phyloP scores from a whole-genome alignment of 2,888 invertebrate genomes.

The Liodrosophila aerea region DNA sequence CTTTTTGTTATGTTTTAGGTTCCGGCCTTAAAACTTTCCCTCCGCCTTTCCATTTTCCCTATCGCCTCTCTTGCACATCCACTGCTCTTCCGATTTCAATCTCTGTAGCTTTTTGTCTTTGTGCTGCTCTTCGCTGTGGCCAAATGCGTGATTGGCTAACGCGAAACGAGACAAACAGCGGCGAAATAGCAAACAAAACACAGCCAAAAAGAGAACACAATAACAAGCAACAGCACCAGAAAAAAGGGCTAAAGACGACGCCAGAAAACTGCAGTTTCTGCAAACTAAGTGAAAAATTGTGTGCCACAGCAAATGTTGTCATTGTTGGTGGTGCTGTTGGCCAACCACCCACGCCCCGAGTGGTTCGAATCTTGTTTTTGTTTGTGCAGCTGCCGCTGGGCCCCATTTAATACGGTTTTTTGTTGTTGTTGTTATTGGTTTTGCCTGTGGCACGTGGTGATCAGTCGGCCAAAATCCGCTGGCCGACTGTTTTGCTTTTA shows the following conservation, averaged over 20 bases:
- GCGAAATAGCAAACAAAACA: constrained; percentile 36
- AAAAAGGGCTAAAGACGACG: constrained; percentile 25
- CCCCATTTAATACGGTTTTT: constrained; percentile 55
- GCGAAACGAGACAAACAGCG: constrained; percentile 38
- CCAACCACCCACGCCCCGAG: constrained; percentile 1
- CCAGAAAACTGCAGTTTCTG: constrained; percentile 46
- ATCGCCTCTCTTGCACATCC: neutral
- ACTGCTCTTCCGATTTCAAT: constrained; percentile 18
- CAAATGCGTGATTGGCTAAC: constrained; percentile 70
- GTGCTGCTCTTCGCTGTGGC: constrained; percentile 39
- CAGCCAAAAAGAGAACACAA: constrained; percentile 22
- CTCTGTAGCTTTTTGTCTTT: constrained; percentile 39
- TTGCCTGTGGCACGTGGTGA: constrained; percentile 35
- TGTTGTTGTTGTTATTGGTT: constrained; percentile 22
- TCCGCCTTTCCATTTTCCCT: neutral
- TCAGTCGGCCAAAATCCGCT: constrained; percentile 39
- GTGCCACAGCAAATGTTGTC: constrained; percentile 52
- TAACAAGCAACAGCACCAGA: constrained; percentile 38
- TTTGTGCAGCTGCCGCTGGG: constrained; percentile 48
- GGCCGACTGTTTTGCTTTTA: constrained; percentile 21
- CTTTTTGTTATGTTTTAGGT: constrained; percentile 34
- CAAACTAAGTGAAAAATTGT: constrained; percentile 59
- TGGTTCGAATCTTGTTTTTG: constrained; percentile 39
- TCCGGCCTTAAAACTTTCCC: constrained; percentile 31
- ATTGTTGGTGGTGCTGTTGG: constrained; percentile 28